These are phyloP conservation scores for Megalops cyprinoides DNA, from an alignment of 2,797 vertebrate genomes.

Conservation along the genomic window DNA sequence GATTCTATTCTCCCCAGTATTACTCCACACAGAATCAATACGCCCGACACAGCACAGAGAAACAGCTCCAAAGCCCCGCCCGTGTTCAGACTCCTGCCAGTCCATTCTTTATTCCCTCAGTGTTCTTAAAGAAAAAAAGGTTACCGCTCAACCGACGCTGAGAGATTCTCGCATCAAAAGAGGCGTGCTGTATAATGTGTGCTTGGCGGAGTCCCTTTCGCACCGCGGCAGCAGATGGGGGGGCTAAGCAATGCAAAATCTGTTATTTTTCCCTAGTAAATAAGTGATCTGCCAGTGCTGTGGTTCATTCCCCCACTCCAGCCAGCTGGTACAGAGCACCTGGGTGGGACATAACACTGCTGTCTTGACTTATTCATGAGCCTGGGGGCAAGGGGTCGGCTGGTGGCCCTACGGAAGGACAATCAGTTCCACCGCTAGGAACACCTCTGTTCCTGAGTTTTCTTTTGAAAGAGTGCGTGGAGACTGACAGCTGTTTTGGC, in stretches of 20 bases:
- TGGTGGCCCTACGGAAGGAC: conserved; percentile 61
- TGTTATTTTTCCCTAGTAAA: conserved; percentile 82
- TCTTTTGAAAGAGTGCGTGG: conserved; percentile 56
- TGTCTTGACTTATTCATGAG: conserved; percentile 73
- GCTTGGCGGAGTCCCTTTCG: conserved; percentile 69
- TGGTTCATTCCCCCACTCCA: conserved; percentile 77
- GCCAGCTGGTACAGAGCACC: conserved; percentile 64
- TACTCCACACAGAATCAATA: conserved; percentile 73
- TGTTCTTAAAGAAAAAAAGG: conserved; percentile 77
- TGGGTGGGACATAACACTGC: conserved; percentile 85
- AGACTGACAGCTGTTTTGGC: conserved; percentile 54
- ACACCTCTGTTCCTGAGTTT: conserved; percentile 65
- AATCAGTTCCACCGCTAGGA: conserved; percentile 63
- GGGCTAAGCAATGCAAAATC: conserved; percentile 67
- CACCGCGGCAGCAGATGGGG: conserved; percentile 54
- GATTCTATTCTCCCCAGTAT: background rate
- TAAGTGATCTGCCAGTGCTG: conserved; percentile 72
- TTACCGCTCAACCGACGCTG: conserved; percentile 73
- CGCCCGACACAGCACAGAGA: conserved; percentile 72
- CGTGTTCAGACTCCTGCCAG: conserved; percentile 79
- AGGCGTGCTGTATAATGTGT: conserved; percentile 70
- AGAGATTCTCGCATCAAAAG: conserved; percentile 75
- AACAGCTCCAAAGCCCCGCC: conserved; percentile 74
- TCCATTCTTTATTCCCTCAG: conserved; percentile 79
- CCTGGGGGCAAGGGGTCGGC: conserved; percentile 56